phyloP scores from a whole-genome alignment of 2,888 invertebrate genomes.

The Drosophila hawaiiensis region DNA sequence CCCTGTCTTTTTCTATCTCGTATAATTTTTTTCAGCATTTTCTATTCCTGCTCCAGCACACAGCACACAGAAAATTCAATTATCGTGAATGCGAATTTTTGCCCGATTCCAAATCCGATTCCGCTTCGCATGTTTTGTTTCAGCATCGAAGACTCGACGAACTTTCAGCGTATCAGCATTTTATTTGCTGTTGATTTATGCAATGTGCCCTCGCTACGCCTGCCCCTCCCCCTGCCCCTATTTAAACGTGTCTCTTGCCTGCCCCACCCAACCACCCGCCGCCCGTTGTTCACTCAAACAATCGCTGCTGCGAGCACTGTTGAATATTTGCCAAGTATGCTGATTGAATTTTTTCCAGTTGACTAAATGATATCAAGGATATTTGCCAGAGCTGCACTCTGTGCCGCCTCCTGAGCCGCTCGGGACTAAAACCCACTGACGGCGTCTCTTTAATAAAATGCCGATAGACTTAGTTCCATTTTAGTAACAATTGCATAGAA shows the following conservation, averaged over 20 bases:
- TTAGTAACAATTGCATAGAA: constrained; percentile 3
- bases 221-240: too few species aligned
- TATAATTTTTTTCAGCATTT: constrained; percentile 28
- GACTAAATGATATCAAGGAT: constrained; percentile 85
- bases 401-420: constrained; percentile 30
- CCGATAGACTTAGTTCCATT: constrained; percentile 15
- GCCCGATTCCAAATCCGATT: constrained; percentile 66
- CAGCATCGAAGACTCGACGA: constrained; percentile 74
- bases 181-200: constrained; percentile 82
- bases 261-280: constrained; percentile 8
- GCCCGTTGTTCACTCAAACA: constrained; percentile 64
- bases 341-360: constrained; percentile 84
- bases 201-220: constrained; percentile 38
- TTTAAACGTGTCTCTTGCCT: constrained; percentile 21
- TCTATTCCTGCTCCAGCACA: constrained; percentile 57
- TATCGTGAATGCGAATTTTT: constrained; percentile 80
- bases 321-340: constrained; percentile 83
- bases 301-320: constrained; percentile 55
- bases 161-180: constrained; percentile 82
- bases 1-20: constrained; percentile 8
- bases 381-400: constrained; percentile 70
- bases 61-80: constrained; percentile 76
- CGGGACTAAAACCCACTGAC: constrained; percentile 24
- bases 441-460: constrained; percentile 44
- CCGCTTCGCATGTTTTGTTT: constrained; percentile 82